phyloP scores from a whole-genome alignment of 2,797 vertebrate genomes.

The Esox lucius region DNA sequence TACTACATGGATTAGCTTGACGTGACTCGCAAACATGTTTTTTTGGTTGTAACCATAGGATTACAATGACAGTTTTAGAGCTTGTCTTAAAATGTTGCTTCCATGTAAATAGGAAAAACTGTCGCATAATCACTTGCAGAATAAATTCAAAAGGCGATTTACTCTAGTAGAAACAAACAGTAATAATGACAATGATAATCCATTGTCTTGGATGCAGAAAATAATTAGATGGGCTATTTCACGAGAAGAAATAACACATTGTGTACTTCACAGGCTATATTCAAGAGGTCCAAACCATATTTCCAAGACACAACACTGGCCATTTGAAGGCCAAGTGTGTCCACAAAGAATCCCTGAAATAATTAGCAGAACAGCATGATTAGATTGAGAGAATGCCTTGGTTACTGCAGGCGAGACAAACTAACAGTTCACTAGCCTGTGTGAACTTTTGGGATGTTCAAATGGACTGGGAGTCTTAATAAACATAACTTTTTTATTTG shows the following conservation, averaged over 20 bases:
- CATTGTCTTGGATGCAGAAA: neutral
- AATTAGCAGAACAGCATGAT: conserved; percentile 1
- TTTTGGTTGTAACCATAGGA: neutral
- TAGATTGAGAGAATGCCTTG: neutral
- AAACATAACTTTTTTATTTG: neutral
- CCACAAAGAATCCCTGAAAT: neutral
- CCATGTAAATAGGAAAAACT: neutral
- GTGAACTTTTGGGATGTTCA: neutral
- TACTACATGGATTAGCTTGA: neutral
- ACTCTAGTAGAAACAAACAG: neutral
- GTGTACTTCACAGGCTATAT: neutral
- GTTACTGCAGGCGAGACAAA: neutral
- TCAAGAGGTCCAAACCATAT: neutral
- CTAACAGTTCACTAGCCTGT: neutral
- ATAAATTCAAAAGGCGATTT: neutral
- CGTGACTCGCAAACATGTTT: neutral
- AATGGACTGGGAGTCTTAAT: neutral
- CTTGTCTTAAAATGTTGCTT: neutral
- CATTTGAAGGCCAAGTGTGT: neutral
- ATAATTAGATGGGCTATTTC: no score
- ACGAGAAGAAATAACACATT: no score
- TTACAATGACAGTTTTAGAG: neutral
- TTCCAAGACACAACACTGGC: neutral
- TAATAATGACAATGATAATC: neutral
- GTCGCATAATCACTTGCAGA: neutral